A percentile compares a stretch with the other conserved stretches of the same genome.
phyloP scores from a whole-genome alignment of 2,113 vertebrate species.

The Cariama cristata region DNA sequence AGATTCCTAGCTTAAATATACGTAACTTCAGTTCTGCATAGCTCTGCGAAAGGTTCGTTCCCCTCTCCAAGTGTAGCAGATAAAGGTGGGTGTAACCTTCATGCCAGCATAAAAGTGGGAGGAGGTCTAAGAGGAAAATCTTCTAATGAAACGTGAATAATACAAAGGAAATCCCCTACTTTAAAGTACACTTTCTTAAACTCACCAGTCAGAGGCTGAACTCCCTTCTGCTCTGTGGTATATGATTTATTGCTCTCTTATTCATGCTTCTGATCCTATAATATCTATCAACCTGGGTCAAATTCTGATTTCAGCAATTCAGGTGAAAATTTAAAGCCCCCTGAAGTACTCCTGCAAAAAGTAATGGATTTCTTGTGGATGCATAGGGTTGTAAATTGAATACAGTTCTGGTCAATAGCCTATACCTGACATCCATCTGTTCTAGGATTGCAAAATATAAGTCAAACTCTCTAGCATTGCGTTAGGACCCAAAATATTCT shows the following conservation, averaged over 20 bases:
- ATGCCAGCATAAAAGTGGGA: neutral
- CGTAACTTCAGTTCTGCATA: neutral
- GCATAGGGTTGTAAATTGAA: neutral
- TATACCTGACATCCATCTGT: neutral
- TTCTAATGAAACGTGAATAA: neutral
- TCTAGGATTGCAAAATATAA: neutral
- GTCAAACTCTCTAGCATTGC: neutral
- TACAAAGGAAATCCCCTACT: neutral
- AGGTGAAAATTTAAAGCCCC: constrained; percentile 1
- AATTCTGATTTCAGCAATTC: constrained; percentile 24
- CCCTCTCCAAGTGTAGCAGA: neutral
- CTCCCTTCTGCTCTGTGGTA: neutral
- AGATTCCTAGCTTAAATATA: neutral
- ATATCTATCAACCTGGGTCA: neutral
- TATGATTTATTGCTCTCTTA: neutral
- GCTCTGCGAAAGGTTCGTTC: neutral
- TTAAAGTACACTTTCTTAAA: neutral
- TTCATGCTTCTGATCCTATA: neutral
- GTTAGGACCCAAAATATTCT: neutral
- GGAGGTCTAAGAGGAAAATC: neutral
- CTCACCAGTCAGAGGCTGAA: neutral
- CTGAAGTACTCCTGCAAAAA: neutral
- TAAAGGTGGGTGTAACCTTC: neutral
- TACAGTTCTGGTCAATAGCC: neutral
- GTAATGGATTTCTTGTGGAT: neutral